Conservation (phyloP, 2,888 invertebrate species). For the Onchidella celtica region DNA sequence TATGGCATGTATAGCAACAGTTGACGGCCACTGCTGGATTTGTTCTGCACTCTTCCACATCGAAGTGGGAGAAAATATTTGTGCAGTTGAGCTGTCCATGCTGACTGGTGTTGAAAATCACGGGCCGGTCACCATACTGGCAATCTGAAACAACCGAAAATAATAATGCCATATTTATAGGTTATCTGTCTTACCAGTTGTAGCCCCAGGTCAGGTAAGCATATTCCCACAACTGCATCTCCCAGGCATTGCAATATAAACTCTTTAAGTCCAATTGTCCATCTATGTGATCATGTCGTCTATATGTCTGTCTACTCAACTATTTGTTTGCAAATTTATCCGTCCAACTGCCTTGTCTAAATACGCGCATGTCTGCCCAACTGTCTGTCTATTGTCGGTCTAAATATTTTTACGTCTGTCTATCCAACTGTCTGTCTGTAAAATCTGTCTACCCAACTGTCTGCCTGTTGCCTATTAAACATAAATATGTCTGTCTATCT, state of each 20-base stretch:
- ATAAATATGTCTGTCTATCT: neutral
- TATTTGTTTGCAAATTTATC: neutral
- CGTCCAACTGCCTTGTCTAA: neutral
- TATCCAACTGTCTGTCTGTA: neutral
- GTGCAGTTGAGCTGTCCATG: constrained; percentile 63
- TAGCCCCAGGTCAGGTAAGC: too few relatives aligned
- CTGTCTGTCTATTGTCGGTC: neutral
- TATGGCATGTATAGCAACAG: constrained; percentile 69
- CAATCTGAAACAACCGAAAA: constrained; percentile 66
- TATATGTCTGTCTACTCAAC: neutral
- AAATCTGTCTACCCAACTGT: neutral
- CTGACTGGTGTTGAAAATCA: constrained; percentile 61
- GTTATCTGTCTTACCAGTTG: too few relatives aligned
- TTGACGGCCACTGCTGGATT: constrained; percentile 59
- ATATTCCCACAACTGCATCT: too few relatives aligned
- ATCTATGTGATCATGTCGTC: neutral
- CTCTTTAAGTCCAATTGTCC: too few relatives aligned
- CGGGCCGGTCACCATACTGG: constrained; percentile 68
- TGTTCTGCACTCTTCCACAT: constrained; percentile 58
- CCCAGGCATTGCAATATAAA: too few relatives aligned
- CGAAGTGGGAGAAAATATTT: constrained; percentile 62
- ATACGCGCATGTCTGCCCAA: neutral
- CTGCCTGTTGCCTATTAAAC: neutral
- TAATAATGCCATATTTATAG: too few relatives aligned
- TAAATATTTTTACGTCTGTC: too few relatives aligned